Evolutionary conservation across 1,140 invertebrate genomes (phyloP).

Genomic region (Apis mellifera): Amel_HAv3.1 CM009931.2:1882501-1883000

Average conservation of each 20-base stretch:
- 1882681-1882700: conserved; percentile 43
- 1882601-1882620: conserved; percentile 29
- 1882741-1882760: conserved; percentile 52
- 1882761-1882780: conserved; percentile 42
- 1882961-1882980: no score
- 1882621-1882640: conserved; percentile 50
- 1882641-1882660: conserved; percentile 2
- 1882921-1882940: no score
- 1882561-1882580: no score
- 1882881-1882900: no score
- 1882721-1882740: conserved; percentile 35
- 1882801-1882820: background rate
- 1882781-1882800: conserved; percentile 36
- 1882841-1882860: background rate
- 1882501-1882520: no score
- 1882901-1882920: no score
- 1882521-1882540: no score
- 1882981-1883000: no score
- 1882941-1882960: background rate
- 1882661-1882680: conserved; percentile 54
- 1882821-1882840: conserved; percentile 15
- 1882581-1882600: background rate
- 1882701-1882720: conserved; percentile 38
- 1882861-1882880: conserved; percentile 1
- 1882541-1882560: no score